Base-by-base conservation (phyloP, 2,113 vertebrate genomes). In the Psettodes erumei region DNA sequence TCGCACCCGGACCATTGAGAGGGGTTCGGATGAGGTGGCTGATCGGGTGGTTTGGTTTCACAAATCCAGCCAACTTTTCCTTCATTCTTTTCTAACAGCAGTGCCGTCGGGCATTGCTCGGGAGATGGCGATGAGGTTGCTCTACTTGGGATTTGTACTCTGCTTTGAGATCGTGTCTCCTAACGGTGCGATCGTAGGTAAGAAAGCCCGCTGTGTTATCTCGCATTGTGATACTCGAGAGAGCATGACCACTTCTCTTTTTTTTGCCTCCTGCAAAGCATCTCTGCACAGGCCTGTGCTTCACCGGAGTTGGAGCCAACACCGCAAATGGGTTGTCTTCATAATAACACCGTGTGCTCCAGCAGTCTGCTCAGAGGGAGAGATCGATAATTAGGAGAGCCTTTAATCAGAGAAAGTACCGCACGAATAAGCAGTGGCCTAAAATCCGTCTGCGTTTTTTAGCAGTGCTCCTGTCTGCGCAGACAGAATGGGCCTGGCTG, bases 71-170 rank as follows among this genome's bases (percentile, higher is more conserved):
- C 89, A 91, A 91, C 92, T 91, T 89, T 86, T 75, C 74, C 82
- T 77, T 65, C 70, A 55, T 86, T 89, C 77, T 58, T 76, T 90
- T 82, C 80, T 62, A 86, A 82, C 79, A 81, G 85, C 86, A 63
- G 87, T 93, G 92, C 83, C 90, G 73, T 74, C 78, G 85, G 89
- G 84, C 90, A 88, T 85, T 88, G 90, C 86, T 90, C 88, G 56
- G 91, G 93, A 93, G 92, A 85, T 93, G 91, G 90, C 91, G 82
- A 86, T 90, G 79, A 89, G 90, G 82, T 88, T 87, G 90, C 28
- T 94, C 88, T 88, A 56, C 90, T 51, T 93, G 82, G 93, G 92
- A 91, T 90, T 91, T 86, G 71, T 93, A 62, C 89, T 93, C 83
- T 86, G 70, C 79, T 35, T 86, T 82, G 88, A 88, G 92, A 78